Conservation (phyloP, 2,797 vertebrate genomes). For the Pangasius macronema region DNA sequence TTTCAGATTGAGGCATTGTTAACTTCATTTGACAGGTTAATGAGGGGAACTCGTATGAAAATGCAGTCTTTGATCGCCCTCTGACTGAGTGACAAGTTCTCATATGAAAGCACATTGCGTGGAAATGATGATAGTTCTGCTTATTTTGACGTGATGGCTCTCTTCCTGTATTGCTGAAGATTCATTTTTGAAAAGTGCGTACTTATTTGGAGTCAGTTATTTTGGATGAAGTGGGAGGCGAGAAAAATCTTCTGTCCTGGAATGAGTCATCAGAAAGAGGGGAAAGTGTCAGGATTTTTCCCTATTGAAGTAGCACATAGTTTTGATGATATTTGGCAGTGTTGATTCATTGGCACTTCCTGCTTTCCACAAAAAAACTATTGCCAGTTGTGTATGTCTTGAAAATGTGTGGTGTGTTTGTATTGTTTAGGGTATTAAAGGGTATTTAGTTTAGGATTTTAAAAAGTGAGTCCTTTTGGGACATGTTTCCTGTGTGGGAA, state of each 20-base stretch:
- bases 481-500: constrained; percentile 70
- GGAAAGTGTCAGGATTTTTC: constrained; percentile 33
- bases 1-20: constrained; percentile 25
- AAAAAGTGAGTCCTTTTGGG: constrained; percentile 47
- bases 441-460: constrained; percentile 22
- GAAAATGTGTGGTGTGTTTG: constrained; percentile 8
- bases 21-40: constrained; percentile 43
- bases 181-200: background rate
- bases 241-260: constrained; percentile 2
- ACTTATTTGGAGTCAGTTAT: constrained; percentile 2
- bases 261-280: constrained; percentile 43
- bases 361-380: background rate
- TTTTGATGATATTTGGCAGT: constrained; percentile 1
- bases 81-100: constrained; percentile 30
- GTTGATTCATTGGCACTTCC: constrained; percentile 8
- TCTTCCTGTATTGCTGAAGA: background rate
- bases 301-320: constrained; percentile 17
- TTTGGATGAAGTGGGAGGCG: background rate
- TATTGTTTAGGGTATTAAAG: constrained; percentile 19
- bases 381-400: constrained; percentile 1
- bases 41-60: constrained; percentile 30
- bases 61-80: constrained; percentile 36
- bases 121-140: constrained; percentile 15
- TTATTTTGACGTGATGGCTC: background rate
- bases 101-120: constrained; percentile 30